These are phyloP conservation scores for Drosophila willistoni DNA, from an alignment of 1,140 invertebrate species.

Conservation along the genomic window DNA sequence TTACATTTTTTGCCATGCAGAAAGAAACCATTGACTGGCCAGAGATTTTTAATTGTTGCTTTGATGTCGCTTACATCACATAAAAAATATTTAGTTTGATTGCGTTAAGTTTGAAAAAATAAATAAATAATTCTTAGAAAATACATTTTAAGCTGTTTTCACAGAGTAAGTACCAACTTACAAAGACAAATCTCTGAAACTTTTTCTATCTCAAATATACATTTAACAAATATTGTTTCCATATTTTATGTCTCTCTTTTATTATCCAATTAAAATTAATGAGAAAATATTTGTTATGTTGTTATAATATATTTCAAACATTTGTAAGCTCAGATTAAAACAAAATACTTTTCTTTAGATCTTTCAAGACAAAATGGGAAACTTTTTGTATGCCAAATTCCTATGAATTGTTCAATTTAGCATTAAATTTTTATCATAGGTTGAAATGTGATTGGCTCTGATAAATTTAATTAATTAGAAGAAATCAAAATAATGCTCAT, in stretches of 20 bases:
- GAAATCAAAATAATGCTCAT: slow-evolving; percentile 21
- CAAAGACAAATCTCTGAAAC: neutral
- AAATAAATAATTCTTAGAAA: no score
- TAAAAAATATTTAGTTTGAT: no score
- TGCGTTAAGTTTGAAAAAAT: no score
- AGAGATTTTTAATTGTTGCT: no score
- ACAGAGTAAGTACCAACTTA: no score
- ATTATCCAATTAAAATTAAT: slow-evolving; percentile 5
- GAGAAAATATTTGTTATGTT: neutral
- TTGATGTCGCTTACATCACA: no score
- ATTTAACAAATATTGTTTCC: no score
- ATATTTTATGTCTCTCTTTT: no score
- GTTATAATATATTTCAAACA: neutral
- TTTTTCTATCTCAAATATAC: neutral
- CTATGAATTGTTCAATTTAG: neutral
- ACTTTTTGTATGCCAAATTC: neutral
- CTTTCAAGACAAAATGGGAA: neutral
- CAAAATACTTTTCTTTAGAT: neutral
- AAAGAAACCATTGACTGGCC: no score
- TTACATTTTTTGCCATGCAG: neutral
- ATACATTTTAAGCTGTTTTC: no score
- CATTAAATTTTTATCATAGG: neutral
- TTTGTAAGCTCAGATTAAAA: slow-evolving; percentile 5
- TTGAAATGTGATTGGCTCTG: slow-evolving; percentile 30
- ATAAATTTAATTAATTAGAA: slow-evolving; percentile 37